A percentile compares a stretch with the other conserved stretches of the same genome.
Evolutionary conservation across 2,888 invertebrate genomes (phyloP).

Genomic region (Eledone cirrhosa): DNA sequence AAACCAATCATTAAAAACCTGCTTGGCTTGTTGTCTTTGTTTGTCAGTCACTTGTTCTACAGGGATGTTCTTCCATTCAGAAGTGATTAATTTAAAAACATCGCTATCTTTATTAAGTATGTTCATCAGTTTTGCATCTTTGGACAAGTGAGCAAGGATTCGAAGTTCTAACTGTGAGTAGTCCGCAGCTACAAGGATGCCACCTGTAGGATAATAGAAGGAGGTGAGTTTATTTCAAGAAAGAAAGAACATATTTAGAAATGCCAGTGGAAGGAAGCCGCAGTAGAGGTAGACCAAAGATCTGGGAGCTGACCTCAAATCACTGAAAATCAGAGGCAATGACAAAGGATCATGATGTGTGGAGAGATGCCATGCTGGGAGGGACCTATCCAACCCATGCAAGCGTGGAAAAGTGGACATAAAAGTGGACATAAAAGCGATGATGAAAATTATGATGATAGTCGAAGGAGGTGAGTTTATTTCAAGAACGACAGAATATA

Average conservation of each 20-base stretch:
- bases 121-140: conserved; percentile 76
- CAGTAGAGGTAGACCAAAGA: no score
- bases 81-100: conserved; percentile 78
- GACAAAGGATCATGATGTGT: no score
- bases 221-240: neutral
- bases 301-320: no score
- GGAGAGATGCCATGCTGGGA: no score
- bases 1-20: conserved; percentile 66
- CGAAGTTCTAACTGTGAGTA: conserved; percentile 96
- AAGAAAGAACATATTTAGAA: neutral
- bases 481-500: neutral
- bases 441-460: no score
- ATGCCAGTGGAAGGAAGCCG: no score
- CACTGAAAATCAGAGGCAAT: no score
- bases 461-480: neutral
- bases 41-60: conserved; percentile 77
- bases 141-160: conserved; percentile 88
- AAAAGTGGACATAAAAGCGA: no score
- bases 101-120: conserved; percentile 69
- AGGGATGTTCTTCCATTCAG: conserved; percentile 80
- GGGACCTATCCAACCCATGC: no score
- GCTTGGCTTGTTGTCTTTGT: conserved; percentile 83
- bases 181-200: conserved; percentile 86
- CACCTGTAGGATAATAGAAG: conserved; percentile 54
- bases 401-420: no score